A percentile compares a stretch with the other conserved stretches of the same genome.
Evolutionary conservation across 2,797 vertebrate genomes (phyloP).

Genomic region (Mallotus villosus): DNA sequence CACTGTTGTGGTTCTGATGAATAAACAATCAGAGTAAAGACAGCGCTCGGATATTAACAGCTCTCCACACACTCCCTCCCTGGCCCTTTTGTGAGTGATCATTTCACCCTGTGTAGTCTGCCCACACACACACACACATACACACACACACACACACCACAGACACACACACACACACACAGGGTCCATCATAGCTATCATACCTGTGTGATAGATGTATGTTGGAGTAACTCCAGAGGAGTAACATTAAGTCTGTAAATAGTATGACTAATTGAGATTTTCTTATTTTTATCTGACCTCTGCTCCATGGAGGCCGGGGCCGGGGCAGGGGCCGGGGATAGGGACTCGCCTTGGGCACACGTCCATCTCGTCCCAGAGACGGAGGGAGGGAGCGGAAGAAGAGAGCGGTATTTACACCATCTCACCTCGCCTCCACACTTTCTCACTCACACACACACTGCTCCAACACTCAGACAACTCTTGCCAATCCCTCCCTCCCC

Average conservation of each 20-base stretch:
- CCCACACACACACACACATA: conserved; percentile 21
- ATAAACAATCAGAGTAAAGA: conserved; percentile 47
- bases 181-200: conserved; percentile 35
- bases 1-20: conserved; percentile 28
- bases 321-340: conserved; percentile 17
- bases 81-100: not conserved
- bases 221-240: conserved; percentile 28
- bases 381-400: conserved; percentile 18
- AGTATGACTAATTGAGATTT: conserved; percentile 56
- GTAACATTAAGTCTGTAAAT: conserved; percentile 53
- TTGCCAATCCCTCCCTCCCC: conserved; percentile 10
- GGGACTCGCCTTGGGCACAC: conserved; percentile 36
- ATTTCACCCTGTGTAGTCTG: conserved; percentile 25
- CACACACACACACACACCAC: conserved; percentile 25
- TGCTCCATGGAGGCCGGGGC: conserved; percentile 8
- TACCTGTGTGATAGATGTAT: conserved; percentile 42
- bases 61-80: conserved; percentile 48
- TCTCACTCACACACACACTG: conserved; percentile 23
- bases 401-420: conserved; percentile 29
- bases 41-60: conserved; percentile 45
- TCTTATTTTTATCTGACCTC: conserved; percentile 62
- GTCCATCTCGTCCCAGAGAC: conserved; percentile 36
- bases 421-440: conserved; percentile 38
- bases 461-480: conserved; percentile 20
- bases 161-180: conserved; percentile 21